A percentile compares a stretch with the other conserved stretches of the same genome.
Conservation (phyloP, 1,140 invertebrate species). For the Halyomorpha halys region DNA sequence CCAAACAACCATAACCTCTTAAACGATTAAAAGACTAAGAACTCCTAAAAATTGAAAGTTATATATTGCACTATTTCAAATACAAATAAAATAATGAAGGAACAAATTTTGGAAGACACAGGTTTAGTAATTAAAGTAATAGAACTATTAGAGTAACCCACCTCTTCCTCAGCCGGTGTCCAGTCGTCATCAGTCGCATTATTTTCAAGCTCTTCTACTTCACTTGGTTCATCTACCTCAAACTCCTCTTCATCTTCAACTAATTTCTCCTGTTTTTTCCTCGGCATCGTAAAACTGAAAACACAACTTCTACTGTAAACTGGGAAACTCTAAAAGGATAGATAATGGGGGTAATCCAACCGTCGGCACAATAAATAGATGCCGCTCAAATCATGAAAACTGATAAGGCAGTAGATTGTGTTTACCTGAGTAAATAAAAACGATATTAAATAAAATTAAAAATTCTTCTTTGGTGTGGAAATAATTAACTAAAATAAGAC, state of each 20-base stretch:
- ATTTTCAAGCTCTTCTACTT: conserved; percentile 20
- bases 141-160: neutral
- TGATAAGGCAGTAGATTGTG: neutral
- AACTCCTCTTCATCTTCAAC: conserved; percentile 21
- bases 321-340: neutral
- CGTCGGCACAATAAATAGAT: conserved; percentile 5
- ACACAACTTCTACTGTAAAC: neutral
- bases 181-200: conserved; percentile 14
- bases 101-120: too few relatives aligned
- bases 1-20: too few relatives aligned
- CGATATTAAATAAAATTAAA: neutral
- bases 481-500: neutral
- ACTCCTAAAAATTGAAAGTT: too few relatives aligned
- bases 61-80: too few relatives aligned
- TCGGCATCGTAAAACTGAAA: conserved; percentile 17
- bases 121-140: too few relatives aligned
- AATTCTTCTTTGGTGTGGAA: neutral
- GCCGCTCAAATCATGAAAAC: neutral
- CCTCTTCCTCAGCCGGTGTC: conserved; percentile 11
- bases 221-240: conserved; percentile 20
- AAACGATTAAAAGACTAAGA: too few relatives aligned
- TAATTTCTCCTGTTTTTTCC: conserved; percentile 14
- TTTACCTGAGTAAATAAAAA: neutral
- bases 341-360: neutral
- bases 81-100: too few relatives aligned